Conservation (phyloP, 2,113 vertebrate genomes). For the Gorsachius goisagi region DNA sequence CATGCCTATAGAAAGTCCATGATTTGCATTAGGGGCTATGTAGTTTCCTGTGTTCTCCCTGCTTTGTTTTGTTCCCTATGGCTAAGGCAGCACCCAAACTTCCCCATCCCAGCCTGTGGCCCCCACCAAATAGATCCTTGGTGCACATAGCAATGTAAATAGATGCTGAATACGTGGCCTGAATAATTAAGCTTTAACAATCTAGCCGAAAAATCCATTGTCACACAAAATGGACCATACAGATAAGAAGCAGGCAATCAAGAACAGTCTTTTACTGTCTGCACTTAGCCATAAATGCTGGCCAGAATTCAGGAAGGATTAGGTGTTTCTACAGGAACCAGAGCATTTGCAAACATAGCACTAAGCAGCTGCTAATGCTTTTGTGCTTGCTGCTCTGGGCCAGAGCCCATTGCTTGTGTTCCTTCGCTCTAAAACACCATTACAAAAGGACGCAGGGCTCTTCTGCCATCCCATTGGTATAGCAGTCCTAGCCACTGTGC, state of each 20-base stretch:
- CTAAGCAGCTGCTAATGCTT: slow-evolving; percentile 48
- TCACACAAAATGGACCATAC: slow-evolving; percentile 25
- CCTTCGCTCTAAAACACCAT: background rate
- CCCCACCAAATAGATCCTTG: background rate
- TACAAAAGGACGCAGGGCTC: background rate
- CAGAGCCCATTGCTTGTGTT: background rate
- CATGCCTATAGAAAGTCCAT: background rate
- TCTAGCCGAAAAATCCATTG: slow-evolving; percentile 22
- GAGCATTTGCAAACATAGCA: slow-evolving; percentile 41
- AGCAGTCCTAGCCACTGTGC: background rate
- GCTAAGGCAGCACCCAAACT: background rate
- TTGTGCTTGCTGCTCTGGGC: background rate
- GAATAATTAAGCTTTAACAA: slow-evolving; percentile 48
- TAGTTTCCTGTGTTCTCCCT: background rate
- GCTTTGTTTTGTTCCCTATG: background rate
- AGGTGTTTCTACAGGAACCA: slow-evolving; percentile 56
- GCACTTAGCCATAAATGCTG: slow-evolving; percentile 4
- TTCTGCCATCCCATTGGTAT: background rate
- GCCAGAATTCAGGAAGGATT: slow-evolving; percentile 56
- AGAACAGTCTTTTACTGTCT: background rate
- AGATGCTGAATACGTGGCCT: background rate
- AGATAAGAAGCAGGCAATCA: slow-evolving; percentile 36
- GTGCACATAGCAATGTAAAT: background rate
- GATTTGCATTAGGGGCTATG: background rate
- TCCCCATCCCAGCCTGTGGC: background rate